phyloP scores from a whole-genome alignment of 2,113 vertebrate species.

The Cyanoderma ruficeps region DNA sequence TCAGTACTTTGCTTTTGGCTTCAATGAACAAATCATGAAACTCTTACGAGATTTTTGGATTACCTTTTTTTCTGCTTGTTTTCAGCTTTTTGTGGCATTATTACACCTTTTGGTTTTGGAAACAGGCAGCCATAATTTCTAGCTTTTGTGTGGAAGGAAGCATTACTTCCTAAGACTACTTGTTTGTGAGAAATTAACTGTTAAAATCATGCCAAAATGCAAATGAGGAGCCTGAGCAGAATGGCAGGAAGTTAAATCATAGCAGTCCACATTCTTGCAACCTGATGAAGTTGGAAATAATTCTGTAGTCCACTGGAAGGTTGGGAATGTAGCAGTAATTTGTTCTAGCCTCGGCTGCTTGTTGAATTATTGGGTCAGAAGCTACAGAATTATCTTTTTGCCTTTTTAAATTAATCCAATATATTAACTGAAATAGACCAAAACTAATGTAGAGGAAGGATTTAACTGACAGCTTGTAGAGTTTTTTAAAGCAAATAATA shows the following conservation, averaged over 20 bases:
- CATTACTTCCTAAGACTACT: slow-evolving; percentile 7
- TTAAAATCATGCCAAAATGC: slow-evolving; percentile 52
- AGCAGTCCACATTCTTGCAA: neutral
- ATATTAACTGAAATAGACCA: neutral
- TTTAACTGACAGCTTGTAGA: neutral
- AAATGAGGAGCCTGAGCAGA: slow-evolving; percentile 29
- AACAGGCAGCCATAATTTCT: neutral
- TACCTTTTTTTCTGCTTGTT: neutral
- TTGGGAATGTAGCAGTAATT: neutral
- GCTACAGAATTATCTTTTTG: neutral
- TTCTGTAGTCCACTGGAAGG: neutral
- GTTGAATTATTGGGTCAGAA: neutral
- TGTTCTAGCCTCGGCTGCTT: neutral
- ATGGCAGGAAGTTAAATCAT: slow-evolving; percentile 42
- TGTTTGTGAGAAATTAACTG: slow-evolving; percentile 45
- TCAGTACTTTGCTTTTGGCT: neutral
- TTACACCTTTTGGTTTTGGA: neutral
- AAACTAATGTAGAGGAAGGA: neutral
- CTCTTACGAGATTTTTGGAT: neutral
- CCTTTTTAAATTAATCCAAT: neutral
- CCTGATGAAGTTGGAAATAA: neutral
- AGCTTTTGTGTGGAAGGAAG: neutral
- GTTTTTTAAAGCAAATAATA: neutral
- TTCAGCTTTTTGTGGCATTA: neutral
- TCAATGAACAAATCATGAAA: neutral